Base-by-base conservation (phyloP, 2,888 invertebrate species). In the Phymatocera aterrima region DNA sequence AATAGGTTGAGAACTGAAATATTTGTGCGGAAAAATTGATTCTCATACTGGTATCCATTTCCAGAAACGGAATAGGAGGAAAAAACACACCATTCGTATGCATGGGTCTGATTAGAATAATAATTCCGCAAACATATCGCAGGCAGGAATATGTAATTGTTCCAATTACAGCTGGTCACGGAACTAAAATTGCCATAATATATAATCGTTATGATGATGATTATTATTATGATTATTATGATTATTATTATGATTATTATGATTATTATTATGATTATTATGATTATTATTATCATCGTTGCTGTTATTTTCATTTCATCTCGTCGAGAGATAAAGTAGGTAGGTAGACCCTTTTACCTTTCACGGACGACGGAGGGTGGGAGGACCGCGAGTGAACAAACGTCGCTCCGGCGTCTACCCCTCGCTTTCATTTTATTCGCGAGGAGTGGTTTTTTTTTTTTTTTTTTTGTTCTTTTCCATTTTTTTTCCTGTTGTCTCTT, bases 251-350 rank as follows among this genome's bases (percentile, higher is more conserved):
- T 48, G 12, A n/a, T n/a, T 15, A 61, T 15, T 57, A 2, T 24
- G 18, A 28, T 24, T 46, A 46, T 28, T 28, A 28, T 28, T 4
- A 28, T 57, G 24, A 12, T 28, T 37, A 18, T 64, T 37, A 18
- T 21, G 8, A 10, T n/a, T 37, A 18, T 2, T 37, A 3, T 37
- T 8, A 64, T 64, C 24, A 18, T 37, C 37, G 0, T 12, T 37
- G n/a, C 10, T 37, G 51, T 15, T 4, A 37, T 61, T 34, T 37
- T 68, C 12, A 46, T 68, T 43, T 43, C 1, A 3, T 34, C 18
- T 68, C 21, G 43, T 24, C 24, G 46, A n/a, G n/a, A 68, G 28
- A 24, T 68, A 46, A 68, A 68, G 68, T 68, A n/a, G n/a, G n/a
- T n/a, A n/a, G n/a, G n/a, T n/a, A n/a, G n/a, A n/a, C 43, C 0